phyloP scores from a whole-genome alignment of 1,140 invertebrate genomes.

The Drosophila lini region DNA sequence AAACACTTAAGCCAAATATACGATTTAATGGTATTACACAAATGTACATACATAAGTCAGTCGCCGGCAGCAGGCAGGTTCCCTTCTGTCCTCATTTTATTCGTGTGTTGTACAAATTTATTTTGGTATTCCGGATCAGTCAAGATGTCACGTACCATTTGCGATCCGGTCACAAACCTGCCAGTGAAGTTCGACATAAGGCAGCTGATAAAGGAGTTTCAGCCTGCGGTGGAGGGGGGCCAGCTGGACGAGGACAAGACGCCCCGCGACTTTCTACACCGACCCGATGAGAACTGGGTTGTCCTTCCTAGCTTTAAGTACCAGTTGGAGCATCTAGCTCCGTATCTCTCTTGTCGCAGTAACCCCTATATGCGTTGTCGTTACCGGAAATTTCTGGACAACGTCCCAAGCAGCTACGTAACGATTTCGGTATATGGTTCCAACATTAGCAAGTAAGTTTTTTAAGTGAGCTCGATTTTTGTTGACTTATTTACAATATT shows the following conservation, averaged over 20 bases:
- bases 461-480: no score
- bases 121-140: conserved; percentile 1
- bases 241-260: conserved; percentile 20
- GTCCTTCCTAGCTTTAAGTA: conserved; percentile 61
- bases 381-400: conserved; percentile 55
- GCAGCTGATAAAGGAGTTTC: conserved; percentile 47
- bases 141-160: conserved; percentile 54
- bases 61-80: conserved; percentile 5
- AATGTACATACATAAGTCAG: background rate
- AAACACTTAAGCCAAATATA: conserved; percentile 78
- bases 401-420: conserved; percentile 58
- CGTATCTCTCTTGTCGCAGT: conserved; percentile 36
- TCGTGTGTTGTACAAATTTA: background rate
- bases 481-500: no score
- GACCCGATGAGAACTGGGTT: conserved; percentile 50
- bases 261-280: conserved; percentile 38
- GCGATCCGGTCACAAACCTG: conserved; percentile 59
- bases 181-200: conserved; percentile 63
- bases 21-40: conserved; percentile 56
- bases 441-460: conserved; percentile 25
- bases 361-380: conserved; percentile 56
- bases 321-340: conserved; percentile 59
- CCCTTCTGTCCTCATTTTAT: conserved; percentile 7
- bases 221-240: conserved; percentile 26
- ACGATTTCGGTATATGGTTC: conserved; percentile 31